Conservation (phyloP, 2,888 invertebrate species). For the Protophormia terraenovae region DNA sequence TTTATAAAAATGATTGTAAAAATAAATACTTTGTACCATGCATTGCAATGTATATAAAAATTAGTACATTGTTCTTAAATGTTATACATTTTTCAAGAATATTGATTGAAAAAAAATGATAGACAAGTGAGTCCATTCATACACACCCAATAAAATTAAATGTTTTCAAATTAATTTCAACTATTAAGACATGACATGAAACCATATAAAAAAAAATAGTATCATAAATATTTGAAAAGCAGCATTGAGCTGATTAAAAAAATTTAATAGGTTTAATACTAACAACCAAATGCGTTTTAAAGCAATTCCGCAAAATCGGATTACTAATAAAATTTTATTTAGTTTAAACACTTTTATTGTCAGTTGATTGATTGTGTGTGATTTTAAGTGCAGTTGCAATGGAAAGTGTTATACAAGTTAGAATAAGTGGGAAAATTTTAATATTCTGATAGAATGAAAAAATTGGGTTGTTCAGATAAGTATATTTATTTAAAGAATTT, state of each 20-base stretch:
- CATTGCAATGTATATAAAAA: conserved; percentile 2
- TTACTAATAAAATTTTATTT: neutral
- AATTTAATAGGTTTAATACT: neutral
- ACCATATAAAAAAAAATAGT: neutral
- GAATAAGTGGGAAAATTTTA: no score
- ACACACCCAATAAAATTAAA: neutral
- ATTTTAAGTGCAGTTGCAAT: neutral
- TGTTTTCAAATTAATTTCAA: neutral
- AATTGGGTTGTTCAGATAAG: no score
- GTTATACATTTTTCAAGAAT: neutral
- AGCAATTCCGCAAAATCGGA: neutral
- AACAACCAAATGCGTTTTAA: neutral
- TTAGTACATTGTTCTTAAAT: neutral
- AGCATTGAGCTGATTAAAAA: neutral
- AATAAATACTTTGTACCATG: no score
- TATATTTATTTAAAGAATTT: no score
- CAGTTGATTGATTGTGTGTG: neutral
- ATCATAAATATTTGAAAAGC: neutral
- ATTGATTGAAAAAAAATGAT: conserved; percentile 46
- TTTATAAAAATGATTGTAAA: neutral
- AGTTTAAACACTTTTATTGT: neutral
- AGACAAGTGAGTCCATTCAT: neutral
- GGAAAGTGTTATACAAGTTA: neutral
- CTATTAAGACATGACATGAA: neutral
- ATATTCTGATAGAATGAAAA: no score